Evolutionary conservation across 2,113 vertebrate genomes (phyloP).

Genomic region (Limanda limanda): DNA sequence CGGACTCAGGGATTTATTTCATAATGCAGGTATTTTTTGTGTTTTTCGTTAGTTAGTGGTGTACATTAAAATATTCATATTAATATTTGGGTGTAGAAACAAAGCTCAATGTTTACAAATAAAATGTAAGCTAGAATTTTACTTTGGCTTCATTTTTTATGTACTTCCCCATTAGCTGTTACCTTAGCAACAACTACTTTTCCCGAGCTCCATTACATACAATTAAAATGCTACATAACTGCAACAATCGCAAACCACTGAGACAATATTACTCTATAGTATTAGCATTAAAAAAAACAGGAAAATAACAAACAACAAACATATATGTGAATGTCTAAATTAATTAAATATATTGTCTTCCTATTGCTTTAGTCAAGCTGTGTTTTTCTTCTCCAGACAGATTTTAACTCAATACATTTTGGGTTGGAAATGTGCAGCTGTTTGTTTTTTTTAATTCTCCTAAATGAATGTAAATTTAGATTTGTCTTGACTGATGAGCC

Average conservation of each 20-base stretch:
- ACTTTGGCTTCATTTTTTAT: neutral
- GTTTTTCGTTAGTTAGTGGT: no score
- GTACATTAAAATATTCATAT: no score
- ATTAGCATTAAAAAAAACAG: no score
- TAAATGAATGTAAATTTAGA: neutral
- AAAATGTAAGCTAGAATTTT: neutral
- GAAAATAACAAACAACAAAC: no score
- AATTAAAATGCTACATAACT: no score
- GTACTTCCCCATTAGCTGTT: conserved; percentile 8
- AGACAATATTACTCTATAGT: no score
- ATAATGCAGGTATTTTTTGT: no score
- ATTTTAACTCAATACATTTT: neutral
- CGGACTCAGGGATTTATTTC: no score
- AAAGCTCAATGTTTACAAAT: no score
- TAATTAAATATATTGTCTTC: neutral
- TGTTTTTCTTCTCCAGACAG: neutral
- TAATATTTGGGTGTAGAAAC: no score
- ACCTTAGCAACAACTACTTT: conserved; percentile 19
- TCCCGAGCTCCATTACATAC: neutral
- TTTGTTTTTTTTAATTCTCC: neutral
- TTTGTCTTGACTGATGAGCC: neutral
- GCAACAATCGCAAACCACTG: no score
- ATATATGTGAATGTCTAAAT: neutral
- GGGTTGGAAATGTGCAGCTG: conserved; percentile 6
- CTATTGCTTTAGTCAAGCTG: neutral